These are phyloP conservation scores for Phragmatobia fuliginosa DNA, from an alignment of 2,888 invertebrate genomes.

Conservation along the genomic window DNA sequence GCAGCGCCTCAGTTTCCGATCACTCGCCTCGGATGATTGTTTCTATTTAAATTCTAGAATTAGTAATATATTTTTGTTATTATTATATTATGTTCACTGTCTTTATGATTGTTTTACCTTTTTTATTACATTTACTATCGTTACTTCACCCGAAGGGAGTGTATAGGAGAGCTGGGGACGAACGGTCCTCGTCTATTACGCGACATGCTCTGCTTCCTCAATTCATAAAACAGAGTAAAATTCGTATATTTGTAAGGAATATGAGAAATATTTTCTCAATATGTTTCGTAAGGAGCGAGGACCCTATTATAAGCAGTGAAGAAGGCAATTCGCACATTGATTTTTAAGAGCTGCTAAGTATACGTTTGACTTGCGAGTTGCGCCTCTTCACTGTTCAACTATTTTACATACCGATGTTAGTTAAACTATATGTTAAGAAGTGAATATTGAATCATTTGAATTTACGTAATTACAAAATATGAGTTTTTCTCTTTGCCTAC, in stretches of 20 bases:
- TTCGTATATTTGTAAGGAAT: constrained; percentile 53
- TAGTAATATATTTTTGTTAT: constrained; percentile 83
- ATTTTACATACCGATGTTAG: constrained; percentile 86
- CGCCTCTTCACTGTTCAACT: constrained; percentile 72
- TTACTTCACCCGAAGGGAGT: constrained; percentile 67
- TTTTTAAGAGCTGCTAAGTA: constrained; percentile 50
- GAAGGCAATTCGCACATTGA: constrained; percentile 60
- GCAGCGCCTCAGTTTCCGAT: constrained; percentile 59
- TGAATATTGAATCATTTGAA: constrained; percentile 76
- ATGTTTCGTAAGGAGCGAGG: constrained; percentile 67
- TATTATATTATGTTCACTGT: constrained; percentile 72
- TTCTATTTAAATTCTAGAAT: constrained; percentile 73
- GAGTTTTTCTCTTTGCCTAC: constrained; percentile 70
- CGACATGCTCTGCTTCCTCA: constrained; percentile 60
- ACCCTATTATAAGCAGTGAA: constrained; percentile 60
- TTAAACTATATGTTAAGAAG: constrained; percentile 72
- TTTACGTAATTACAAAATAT: constrained; percentile 71
- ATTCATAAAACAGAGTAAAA: constrained; percentile 43
- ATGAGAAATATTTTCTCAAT: constrained; percentile 39
- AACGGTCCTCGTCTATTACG: constrained; percentile 63
- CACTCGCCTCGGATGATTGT: constrained; percentile 66
- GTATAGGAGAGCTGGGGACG: constrained; percentile 55
- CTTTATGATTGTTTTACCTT: constrained; percentile 75
- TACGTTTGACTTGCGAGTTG: constrained; percentile 59
- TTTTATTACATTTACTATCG: constrained; percentile 65